A percentile compares a stretch with the other conserved stretches of the same genome.
Conservation (phyloP, 2,797 vertebrate species). For the Hydrocynus forskahlii region DNA sequence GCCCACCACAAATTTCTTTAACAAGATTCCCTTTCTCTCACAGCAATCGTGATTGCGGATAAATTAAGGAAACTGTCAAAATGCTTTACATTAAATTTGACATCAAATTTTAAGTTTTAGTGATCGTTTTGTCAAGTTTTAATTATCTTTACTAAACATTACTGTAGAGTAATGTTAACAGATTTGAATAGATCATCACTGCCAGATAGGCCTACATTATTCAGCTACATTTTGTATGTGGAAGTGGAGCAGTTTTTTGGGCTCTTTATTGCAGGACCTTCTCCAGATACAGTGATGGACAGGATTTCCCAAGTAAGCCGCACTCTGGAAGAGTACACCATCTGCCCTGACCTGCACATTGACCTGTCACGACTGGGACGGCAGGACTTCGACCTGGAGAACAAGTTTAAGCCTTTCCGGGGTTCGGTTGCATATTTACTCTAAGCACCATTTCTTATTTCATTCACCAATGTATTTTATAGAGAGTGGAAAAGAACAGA, state of each 20-base stretch:
- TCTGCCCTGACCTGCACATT: slow-evolving; percentile 93
- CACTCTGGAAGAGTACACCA: slow-evolving; percentile 95
- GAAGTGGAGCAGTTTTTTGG: background rate
- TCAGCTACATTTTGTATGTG: background rate
- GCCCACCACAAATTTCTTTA: background rate
- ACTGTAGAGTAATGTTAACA: background rate
- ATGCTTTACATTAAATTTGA: background rate
- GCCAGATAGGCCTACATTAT: background rate
- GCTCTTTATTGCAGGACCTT: slow-evolving; percentile 81
- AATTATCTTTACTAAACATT: background rate
- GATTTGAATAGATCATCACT: background rate
- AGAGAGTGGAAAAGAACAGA: background rate
- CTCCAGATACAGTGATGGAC: slow-evolving; percentile 92
- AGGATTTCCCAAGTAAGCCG: slow-evolving; percentile 96
- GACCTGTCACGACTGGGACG: slow-evolving; percentile 94
- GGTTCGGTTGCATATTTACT: slow-evolving; percentile 75
- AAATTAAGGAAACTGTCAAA: too few relatives aligned
- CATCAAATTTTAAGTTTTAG: background rate
- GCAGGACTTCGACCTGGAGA: slow-evolving; percentile 98
- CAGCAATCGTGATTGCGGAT: too few relatives aligned
- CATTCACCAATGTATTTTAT: background rate
- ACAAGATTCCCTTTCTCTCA: background rate
- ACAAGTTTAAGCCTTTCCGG: slow-evolving; percentile 99
- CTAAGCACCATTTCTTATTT: background rate
- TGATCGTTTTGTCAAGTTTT: too few relatives aligned